Conservation (phyloP, 2,113 vertebrate genomes). For the Sinosuthora webbiana region DNA sequence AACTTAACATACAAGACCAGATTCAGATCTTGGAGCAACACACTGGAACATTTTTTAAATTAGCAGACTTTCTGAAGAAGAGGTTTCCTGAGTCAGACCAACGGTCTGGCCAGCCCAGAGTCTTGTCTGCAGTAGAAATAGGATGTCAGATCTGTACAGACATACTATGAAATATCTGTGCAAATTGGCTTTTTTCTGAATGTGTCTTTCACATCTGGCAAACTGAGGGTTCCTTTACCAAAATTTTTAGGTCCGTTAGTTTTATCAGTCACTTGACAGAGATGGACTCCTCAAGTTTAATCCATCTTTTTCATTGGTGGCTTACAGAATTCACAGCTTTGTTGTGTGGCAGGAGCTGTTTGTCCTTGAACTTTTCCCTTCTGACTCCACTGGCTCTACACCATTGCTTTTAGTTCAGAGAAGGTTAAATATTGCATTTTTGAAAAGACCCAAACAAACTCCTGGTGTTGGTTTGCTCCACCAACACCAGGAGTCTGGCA, state of each 20-base stretch:
- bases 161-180: neutral
- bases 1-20: neutral
- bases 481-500: no score
- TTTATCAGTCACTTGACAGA: neutral
- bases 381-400: accelerated
- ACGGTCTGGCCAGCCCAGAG: neutral
- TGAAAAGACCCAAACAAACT: neutral
- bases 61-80: neutral
- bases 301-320: neutral
- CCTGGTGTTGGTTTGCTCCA: neutral
- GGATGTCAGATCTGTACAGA: neutral
- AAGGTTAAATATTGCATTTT: neutral
- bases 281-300: neutral
- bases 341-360: neutral
- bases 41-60: neutral
- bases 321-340: neutral
- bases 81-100: neutral
- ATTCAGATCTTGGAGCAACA: neutral
- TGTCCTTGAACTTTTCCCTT: neutral
- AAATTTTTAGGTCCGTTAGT: neutral
- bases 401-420: neutral
- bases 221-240: neutral
- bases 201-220: neutral
- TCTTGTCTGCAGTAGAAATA: neutral
- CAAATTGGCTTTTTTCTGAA: neutral